phyloP scores from a whole-genome alignment of 2,113 vertebrate species.

The Plotosus lineatus region DNA sequence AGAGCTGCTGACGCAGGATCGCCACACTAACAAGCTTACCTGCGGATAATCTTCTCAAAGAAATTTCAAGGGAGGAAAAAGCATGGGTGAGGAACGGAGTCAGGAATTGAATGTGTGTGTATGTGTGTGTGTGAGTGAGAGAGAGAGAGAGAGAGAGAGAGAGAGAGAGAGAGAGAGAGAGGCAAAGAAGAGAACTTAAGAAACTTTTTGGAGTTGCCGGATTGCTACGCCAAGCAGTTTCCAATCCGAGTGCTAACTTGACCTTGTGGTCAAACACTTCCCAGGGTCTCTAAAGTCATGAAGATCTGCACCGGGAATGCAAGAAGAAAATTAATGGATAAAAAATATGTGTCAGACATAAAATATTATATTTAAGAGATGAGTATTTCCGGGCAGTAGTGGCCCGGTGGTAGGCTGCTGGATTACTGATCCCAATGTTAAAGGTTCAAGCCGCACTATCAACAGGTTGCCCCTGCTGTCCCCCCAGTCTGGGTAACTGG shows the following conservation, averaged over 20 bases:
- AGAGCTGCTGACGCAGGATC: conserved; percentile 77
- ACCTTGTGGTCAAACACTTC: conserved; percentile 44
- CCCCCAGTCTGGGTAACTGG: no score
- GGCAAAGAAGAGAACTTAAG: conserved; percentile 44
- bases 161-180: conserved; percentile 14
- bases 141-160: conserved; percentile 20
- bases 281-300: conserved; percentile 19
- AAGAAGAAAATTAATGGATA: conserved; percentile 10
- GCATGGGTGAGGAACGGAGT: conserved; percentile 41
- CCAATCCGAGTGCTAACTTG: conserved; percentile 44
- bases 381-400: conserved; percentile 9
- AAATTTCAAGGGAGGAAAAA: conserved; percentile 75
- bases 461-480: no score
- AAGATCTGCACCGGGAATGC: not conserved
- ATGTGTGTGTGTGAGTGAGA: no score
- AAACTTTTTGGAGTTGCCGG: conserved; percentile 49
- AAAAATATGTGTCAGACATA: conserved; percentile 10
- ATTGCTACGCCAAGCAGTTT: conserved; percentile 54
- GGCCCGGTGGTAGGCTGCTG: no score
- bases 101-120: no score
- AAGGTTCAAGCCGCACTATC: no score
- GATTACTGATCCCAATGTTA: no score
- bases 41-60: conserved; percentile 80
- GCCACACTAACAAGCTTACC: conserved; percentile 81
- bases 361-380: conserved; percentile 11